These are phyloP conservation scores for Empidonax alnorum DNA, from an alignment of 2,113 vertebrate species.

Conservation along the genomic window DNA sequence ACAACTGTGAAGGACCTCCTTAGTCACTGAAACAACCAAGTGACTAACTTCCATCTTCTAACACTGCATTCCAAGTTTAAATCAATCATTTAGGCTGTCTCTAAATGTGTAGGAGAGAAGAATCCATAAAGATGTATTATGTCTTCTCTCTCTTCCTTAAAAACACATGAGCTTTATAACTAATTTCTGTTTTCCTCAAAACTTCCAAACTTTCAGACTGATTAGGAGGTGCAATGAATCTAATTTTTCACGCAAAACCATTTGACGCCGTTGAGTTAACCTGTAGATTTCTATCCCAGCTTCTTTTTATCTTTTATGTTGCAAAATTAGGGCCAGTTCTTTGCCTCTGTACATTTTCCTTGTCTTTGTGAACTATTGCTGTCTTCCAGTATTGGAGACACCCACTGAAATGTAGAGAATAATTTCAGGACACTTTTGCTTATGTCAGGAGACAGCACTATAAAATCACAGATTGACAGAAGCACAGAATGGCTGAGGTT, in stretches of 20 bases:
- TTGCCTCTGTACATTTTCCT: neutral
- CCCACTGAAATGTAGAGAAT: rapidly evolving
- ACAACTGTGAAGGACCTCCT: neutral
- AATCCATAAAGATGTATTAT: neutral
- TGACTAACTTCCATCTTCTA: neutral
- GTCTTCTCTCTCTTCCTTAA: neutral
- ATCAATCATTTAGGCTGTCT: neutral
- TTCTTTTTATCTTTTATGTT: neutral
- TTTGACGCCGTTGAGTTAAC: neutral
- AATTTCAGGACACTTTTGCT: neutral
- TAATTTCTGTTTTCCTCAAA: neutral
- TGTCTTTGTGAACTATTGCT: neutral
- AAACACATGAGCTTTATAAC: neutral
- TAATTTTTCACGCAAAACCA: neutral
- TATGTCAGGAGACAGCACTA: neutral
- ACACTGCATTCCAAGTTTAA: neutral
- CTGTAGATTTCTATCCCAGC: neutral
- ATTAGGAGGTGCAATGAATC: neutral
- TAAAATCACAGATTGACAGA: neutral
- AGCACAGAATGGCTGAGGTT: neutral
- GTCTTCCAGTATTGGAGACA: neutral
- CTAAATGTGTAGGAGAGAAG: neutral
- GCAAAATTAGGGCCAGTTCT: neutral
- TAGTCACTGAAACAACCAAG: neutral
- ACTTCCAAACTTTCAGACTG: neutral